phyloP scores from a whole-genome alignment of 2,888 invertebrate genomes.

The Heliconius ethilla region DNA sequence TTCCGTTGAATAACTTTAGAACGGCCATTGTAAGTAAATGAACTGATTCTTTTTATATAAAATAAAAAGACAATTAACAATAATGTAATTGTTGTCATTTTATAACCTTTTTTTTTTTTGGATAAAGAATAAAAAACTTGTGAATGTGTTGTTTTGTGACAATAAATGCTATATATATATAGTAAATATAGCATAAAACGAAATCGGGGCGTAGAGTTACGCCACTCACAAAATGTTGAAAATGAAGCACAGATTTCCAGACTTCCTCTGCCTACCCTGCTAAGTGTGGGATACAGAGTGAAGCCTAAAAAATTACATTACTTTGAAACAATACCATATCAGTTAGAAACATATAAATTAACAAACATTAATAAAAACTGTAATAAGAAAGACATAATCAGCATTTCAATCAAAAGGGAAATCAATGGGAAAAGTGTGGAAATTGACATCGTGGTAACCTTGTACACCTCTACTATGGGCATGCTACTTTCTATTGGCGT shows the following conservation, averaged over 20 bases:
- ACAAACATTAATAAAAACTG: neutral
- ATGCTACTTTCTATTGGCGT: constrained; percentile 8
- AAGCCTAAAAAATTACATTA: neutral
- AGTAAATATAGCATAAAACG: too few species aligned
- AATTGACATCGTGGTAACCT: constrained; percentile 25
- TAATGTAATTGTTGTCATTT: neutral
- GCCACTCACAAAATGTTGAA: too few species aligned
- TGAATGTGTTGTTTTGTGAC: neutral
- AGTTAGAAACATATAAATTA: neutral
- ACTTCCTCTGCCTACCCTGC: neutral
- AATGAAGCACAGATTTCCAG: too few species aligned
- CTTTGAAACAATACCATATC: neutral
- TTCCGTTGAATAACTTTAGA: constrained; percentile 16
- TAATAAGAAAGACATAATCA: neutral
- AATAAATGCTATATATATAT: too few species aligned
- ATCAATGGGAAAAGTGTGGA: constrained; percentile 31
- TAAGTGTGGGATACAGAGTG: too few species aligned
- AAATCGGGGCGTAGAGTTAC: too few species aligned
- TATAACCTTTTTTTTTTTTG: neutral
- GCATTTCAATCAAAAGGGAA: constrained; percentile 23
- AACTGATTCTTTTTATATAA: neutral
- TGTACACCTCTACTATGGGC: constrained; percentile 9
- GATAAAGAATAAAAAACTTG: neutral
- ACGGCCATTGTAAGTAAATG: constrained; percentile 3
- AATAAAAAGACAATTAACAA: neutral